Evolutionary conservation across 2,888 invertebrate genomes (phyloP), one percentile per base, ranked within the genome.

Genomic region (Cryptosula pallasiana): DNA sequence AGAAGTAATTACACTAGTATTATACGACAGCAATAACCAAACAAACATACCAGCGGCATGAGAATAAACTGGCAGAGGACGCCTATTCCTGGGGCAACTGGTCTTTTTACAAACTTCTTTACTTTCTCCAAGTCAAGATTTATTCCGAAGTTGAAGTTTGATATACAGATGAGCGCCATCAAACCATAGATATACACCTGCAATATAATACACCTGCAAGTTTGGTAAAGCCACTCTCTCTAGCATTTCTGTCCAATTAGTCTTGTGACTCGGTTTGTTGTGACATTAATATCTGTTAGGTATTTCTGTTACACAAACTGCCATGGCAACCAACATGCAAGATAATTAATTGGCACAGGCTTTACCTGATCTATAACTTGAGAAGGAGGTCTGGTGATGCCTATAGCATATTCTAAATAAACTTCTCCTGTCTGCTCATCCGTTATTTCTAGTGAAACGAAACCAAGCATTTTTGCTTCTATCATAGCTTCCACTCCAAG

Each of bases 1-100:
- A n/a, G n/a, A n/a, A n/a, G n/a, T n/a, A n/a, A n/a, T n/a, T n/a
- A n/a, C n/a, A n/a, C n/a, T n/a, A n/a, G n/a, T n/a, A n/a, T n/a
- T n/a, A n/a, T n/a, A n/a, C n/a, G n/a, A n/a, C n/a, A n/a, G n/a
- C n/a, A n/a, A n/a, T n/a, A n/a, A n/a, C n/a, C n/a, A n/a, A 45
- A 45, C 5, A 45, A 13, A 45, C 74, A 74, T 54, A 74, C 74
- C 58, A 75, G 69, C 2, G 75, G 73, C 74, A 75, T 75, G 9
- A 75, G 16, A 20, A 73, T 3, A 55, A 69, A 75, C 69, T 75
- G 75, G 35, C 75, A 73, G 25, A 13, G 23, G 25, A 75, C 63
- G 16, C 75, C 75, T 45, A 75, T 75, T 5, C 32, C 35, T 45
- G 74, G 75, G 1, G 74, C 74, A 32, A 73, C 54, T 20, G 75